Conservation (phyloP, 1,140 invertebrate species). For the Heliconius hewitsoni region DNA sequence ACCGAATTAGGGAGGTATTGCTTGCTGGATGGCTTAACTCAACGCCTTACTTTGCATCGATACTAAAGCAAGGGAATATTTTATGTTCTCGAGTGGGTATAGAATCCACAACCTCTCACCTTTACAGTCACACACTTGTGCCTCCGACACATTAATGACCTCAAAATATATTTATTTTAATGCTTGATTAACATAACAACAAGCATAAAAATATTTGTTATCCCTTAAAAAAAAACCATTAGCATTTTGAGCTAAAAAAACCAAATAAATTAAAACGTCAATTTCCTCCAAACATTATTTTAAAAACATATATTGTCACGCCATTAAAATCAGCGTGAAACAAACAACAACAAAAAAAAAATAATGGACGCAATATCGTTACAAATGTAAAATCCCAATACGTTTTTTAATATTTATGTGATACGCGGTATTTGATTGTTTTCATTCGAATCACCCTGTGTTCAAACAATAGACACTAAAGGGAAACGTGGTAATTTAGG, state of each 20-base stretch:
- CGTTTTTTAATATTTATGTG: conserved; percentile 28
- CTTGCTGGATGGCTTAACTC: too few species aligned
- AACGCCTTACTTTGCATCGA: too few species aligned
- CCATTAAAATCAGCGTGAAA: neutral
- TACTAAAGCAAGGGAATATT: too few species aligned
- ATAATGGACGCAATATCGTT: conserved; percentile 7
- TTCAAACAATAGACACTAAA: conserved; percentile 46
- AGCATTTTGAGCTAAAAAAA: neutral
- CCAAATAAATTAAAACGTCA: neutral
- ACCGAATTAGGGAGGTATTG: too few species aligned
- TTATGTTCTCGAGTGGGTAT: too few species aligned
- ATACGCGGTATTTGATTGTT: conserved; percentile 39
- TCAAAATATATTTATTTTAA: too few species aligned
- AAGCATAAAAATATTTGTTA: too few species aligned
- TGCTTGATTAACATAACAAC: too few species aligned
- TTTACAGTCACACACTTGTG: too few species aligned
- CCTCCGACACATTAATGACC: too few species aligned
- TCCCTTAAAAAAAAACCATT: too few species aligned
- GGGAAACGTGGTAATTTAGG: conserved; percentile 44
- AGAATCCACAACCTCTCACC: too few species aligned
- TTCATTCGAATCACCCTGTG: conserved; percentile 39
- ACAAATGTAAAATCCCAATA: conserved; percentile 27
- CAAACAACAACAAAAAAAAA: neutral
- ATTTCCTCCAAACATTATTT: neutral
- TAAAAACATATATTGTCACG: neutral